Evolutionary conservation across 1,140 invertebrate genomes (phyloP).

Genomic region (Drosophila nigrodunni): DNA sequence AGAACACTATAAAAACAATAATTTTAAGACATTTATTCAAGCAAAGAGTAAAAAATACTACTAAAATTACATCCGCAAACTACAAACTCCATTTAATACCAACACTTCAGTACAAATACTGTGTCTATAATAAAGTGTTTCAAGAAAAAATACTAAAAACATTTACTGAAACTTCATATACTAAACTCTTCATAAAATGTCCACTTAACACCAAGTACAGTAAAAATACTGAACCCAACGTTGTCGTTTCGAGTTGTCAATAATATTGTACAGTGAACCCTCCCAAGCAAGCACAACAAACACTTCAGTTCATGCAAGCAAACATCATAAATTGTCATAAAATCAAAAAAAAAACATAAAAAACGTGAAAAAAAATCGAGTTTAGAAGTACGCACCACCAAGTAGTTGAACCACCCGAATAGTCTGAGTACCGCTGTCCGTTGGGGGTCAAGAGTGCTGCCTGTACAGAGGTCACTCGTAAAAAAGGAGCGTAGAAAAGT

Average conservation of each 20-base stretch:
- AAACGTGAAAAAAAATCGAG: conserved; percentile 25
- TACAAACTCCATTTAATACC: too few relatives aligned
- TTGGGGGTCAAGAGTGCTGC: conserved; percentile 63
- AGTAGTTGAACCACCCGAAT: conserved; percentile 41
- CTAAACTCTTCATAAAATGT: too few relatives aligned
- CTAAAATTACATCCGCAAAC: too few relatives aligned
- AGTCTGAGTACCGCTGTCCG: neutral
- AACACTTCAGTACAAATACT: too few relatives aligned
- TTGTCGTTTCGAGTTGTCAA: too few relatives aligned
- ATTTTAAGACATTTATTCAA: too few relatives aligned
- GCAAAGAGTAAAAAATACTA: too few relatives aligned
- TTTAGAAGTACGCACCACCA: conserved; percentile 28
- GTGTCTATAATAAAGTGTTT: too few relatives aligned
- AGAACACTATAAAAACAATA: too few relatives aligned
- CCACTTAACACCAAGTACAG: neutral
- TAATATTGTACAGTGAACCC: conserved; percentile 13
- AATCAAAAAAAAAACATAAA: neutral
- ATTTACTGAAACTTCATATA: too few relatives aligned
- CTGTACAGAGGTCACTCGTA: conserved; percentile 62
- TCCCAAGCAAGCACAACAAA: conserved; percentile 27
- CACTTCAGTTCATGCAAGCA: conserved; percentile 40
- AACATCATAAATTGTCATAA: conserved; percentile 47
- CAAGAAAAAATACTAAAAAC: too few relatives aligned
- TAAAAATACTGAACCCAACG: neutral
- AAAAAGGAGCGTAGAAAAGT: conserved; percentile 65